These are phyloP conservation scores for Frankliniella fusca DNA, from an alignment of 2,888 invertebrate species.

Conservation along the genomic window DNA sequence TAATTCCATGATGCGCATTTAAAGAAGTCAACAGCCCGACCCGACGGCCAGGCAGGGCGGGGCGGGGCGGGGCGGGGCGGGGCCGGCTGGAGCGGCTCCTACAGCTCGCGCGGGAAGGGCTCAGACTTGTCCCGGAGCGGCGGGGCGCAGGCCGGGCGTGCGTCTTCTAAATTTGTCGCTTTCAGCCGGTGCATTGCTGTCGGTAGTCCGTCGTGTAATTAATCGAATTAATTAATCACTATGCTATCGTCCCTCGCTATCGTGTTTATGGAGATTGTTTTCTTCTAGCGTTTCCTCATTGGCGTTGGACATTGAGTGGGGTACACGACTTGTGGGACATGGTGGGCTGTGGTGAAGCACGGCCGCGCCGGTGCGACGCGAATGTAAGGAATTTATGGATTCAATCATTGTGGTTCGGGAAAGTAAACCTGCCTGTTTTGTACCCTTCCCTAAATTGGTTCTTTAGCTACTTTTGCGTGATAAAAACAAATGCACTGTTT, in stretches of 20 bases:
- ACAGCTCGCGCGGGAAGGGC: too few relatives aligned
- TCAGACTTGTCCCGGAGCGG: too few relatives aligned
- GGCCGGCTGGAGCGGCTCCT: neutral
- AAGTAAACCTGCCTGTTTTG: too few relatives aligned
- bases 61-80: neutral
- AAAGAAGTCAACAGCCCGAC: neutral
- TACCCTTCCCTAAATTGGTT: too few relatives aligned
- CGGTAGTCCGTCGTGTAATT: constrained; percentile 18
- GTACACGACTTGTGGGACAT: neutral
- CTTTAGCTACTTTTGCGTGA: too few relatives aligned
- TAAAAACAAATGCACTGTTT: too few relatives aligned
- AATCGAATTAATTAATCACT: constrained; percentile 27
- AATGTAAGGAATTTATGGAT: neutral
- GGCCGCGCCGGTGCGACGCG: neutral
- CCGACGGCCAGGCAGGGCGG: neutral
- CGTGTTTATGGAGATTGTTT: constrained; percentile 26
- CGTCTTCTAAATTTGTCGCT: neutral
- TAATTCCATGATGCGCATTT: constrained; percentile 1
- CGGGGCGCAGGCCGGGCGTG: too few relatives aligned
- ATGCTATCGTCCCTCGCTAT: constrained; percentile 2
- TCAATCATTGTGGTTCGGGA: neutral
- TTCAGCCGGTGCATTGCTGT: neutral
- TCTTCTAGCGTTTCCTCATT: constrained; percentile 14
- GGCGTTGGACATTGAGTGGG: constrained; percentile 9
- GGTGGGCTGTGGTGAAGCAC: neutral